phyloP scores from a whole-genome alignment of 2,113 vertebrate genomes.

The Phoxinus phoxinus region DNA sequence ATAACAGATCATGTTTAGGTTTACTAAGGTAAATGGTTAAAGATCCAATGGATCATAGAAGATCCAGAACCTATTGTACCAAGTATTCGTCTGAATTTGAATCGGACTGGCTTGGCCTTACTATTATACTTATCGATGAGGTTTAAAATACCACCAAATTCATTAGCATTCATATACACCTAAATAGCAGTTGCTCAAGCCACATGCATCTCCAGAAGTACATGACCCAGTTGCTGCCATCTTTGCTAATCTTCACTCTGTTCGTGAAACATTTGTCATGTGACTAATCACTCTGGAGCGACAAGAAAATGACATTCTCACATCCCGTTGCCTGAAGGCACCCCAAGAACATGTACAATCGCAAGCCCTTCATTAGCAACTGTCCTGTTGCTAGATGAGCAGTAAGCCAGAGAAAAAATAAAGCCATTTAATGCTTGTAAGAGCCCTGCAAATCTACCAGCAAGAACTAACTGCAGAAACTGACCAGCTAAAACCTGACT shows the following conservation, averaged over 20 bases:
- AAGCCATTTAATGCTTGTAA: background rate
- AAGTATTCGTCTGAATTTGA: background rate
- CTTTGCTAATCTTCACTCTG: background rate
- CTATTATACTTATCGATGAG: background rate
- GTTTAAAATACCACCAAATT: background rate
- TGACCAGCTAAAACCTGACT: background rate
- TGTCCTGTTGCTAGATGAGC: background rate
- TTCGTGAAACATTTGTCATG: background rate
- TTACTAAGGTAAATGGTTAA: background rate
- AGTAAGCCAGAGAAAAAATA: background rate
- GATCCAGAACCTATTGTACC: background rate
- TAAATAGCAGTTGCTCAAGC: background rate
- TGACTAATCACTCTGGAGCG: background rate
- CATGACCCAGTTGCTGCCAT: background rate
- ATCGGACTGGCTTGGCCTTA: background rate
- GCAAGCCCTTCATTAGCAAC: background rate
- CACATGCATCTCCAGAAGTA: background rate
- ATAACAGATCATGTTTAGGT: too few species aligned
- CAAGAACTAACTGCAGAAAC: background rate
- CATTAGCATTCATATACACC: background rate
- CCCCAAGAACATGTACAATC: background rate
- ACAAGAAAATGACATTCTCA: background rate
- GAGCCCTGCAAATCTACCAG: background rate
- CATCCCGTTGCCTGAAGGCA: background rate
- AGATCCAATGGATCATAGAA: background rate